Evolutionary conservation across 2,888 invertebrate genomes (phyloP).

Genomic region (Drosophila percnosoma): DNA sequence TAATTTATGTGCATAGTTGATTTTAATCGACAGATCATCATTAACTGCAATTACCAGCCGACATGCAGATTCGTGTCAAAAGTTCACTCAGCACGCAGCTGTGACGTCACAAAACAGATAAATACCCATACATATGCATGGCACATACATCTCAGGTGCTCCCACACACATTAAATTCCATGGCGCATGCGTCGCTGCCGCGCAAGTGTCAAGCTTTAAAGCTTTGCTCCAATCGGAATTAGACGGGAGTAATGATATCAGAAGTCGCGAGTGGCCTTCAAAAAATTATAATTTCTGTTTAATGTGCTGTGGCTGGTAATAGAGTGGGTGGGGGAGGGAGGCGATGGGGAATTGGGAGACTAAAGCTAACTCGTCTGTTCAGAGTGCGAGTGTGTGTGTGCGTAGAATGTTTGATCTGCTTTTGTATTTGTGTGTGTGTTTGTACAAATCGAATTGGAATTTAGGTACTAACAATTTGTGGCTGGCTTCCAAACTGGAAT

Average conservation of each 20-base stretch:
- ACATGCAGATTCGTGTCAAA: background rate
- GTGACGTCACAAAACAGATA: constrained; percentile 49
- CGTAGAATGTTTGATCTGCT: constrained; percentile 6
- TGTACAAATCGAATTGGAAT: constrained; percentile 61
- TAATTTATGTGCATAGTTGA: background rate
- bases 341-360: constrained; percentile 10
- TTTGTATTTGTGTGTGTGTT: constrained; percentile 24
- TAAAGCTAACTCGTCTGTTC: constrained; percentile 46
- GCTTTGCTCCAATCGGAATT: constrained; percentile 65
- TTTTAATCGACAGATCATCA: background rate
- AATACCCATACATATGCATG: background rate
- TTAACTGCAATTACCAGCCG: background rate
- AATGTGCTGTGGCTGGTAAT: constrained; percentile 41
- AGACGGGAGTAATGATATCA: constrained; percentile 70
- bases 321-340: constrained; percentile 5
- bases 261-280: constrained; percentile 71
- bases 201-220: constrained; percentile 16
- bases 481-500: constrained; percentile 57
- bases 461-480: constrained; percentile 70
- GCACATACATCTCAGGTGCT: background rate
- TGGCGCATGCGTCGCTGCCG: constrained; percentile 34
- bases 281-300: constrained; percentile 77
- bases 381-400: constrained; percentile 23
- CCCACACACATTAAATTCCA: constrained; percentile 6
- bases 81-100: constrained; percentile 1